These are phyloP conservation scores for Cercopithecus neglectus DNA, from an alignment of 2,797 vertebrate species.

Conservation along the genomic window DNA sequence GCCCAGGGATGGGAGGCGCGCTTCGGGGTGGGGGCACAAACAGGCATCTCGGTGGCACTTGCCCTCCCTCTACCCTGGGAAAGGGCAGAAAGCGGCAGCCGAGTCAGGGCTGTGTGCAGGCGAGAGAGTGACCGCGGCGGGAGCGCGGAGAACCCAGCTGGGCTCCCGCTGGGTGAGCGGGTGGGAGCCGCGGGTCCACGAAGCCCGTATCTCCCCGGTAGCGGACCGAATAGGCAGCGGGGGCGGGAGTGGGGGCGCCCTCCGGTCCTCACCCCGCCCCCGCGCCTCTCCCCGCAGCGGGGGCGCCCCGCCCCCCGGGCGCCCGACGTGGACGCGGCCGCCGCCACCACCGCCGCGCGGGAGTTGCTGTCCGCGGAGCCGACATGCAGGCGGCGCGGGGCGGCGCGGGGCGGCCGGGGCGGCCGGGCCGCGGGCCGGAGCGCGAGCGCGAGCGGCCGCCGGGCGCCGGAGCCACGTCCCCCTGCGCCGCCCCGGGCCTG, in stretches of 20 bases:
- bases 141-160: background rate
- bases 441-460: constrained; percentile 44
- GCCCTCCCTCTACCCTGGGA: background rate
- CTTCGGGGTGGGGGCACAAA: background rate
- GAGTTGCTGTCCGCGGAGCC: constrained; percentile 77
- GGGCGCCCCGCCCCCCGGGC: constrained; percentile 72
- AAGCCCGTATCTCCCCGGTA: background rate
- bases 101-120: background rate
- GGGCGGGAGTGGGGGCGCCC: constrained; percentile 24
- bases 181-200: background rate
- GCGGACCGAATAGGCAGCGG: background rate
- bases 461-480: constrained; percentile 48
- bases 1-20: background rate
- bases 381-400: constrained; percentile 73
- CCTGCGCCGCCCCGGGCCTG: constrained; percentile 69
- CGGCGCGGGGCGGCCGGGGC: constrained; percentile 73
- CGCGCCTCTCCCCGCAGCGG: constrained; percentile 70
- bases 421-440: constrained; percentile 70
- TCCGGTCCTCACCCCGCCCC: constrained; percentile 60
- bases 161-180: background rate
- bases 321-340: constrained; percentile 72
- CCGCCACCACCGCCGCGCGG: constrained; percentile 63
- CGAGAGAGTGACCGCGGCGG: background rate
- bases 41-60: background rate
- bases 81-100: background rate